Evolutionary conservation across 2,888 invertebrate genomes (phyloP).

Genomic region (Xanthorhoe spadicearia): DNA sequence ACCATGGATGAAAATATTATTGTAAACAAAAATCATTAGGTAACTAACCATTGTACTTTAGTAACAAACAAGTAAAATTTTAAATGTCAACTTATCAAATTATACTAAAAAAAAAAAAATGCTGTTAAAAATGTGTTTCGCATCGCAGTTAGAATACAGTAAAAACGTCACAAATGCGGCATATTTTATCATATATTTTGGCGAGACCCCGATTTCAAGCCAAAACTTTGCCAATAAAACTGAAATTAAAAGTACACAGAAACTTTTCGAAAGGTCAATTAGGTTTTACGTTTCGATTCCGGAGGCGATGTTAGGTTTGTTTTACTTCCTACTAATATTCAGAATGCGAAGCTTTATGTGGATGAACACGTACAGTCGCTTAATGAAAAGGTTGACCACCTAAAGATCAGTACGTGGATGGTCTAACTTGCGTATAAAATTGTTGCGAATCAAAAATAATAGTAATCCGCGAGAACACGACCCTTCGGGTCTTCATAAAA

Average conservation of each 20-base stretch:
- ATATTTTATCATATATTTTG: slow-evolving; percentile 33
- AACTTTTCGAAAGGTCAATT: slow-evolving; percentile 30
- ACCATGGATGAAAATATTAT: too few relatives aligned
- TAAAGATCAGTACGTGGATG: too few relatives aligned
- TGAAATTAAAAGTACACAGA: slow-evolving; percentile 21
- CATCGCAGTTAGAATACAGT: not conserved
- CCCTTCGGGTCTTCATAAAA: too few relatives aligned
- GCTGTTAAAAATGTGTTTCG: slow-evolving; percentile 1
- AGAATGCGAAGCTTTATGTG: too few relatives aligned
- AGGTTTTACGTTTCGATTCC: slow-evolving; percentile 21
- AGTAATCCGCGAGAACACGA: too few relatives aligned
- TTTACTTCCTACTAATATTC: too few relatives aligned
- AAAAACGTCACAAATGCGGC: slow-evolving; percentile 17
- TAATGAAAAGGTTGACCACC: too few relatives aligned
- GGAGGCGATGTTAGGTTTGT: slow-evolving; percentile 4
- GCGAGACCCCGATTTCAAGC: slow-evolving; percentile 19
- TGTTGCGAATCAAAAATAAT: too few relatives aligned
- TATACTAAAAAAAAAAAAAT: not conserved
- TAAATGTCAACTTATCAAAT: not conserved
- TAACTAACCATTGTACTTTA: too few relatives aligned
- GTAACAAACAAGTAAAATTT: not conserved
- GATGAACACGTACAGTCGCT: too few relatives aligned
- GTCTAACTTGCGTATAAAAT: too few relatives aligned
- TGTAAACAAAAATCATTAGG: too few relatives aligned
- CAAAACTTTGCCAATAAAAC: slow-evolving; percentile 27